Evolutionary conservation across 1,140 invertebrate genomes (phyloP).

Genomic region (Pogonognathellus flavescens): DNA sequence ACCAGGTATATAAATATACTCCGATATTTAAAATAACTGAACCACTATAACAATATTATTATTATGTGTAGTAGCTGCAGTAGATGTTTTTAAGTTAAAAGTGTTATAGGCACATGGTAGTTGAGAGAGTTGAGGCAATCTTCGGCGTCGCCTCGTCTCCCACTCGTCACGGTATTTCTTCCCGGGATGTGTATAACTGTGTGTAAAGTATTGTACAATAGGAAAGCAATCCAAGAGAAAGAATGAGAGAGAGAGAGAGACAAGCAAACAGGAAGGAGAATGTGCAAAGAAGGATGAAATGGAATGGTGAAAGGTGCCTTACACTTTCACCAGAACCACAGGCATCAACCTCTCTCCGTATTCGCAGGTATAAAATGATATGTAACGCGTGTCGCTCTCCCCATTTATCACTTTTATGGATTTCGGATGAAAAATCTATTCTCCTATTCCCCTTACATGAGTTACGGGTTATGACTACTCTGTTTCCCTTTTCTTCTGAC

Average conservation of each 20-base stretch:
- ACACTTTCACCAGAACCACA: slow-evolving; percentile 47
- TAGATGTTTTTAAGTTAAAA: too few relatives aligned
- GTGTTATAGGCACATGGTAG: too few relatives aligned
- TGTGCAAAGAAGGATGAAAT: slow-evolving; percentile 52
- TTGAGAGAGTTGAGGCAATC: background rate
- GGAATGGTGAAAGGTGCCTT: slow-evolving; percentile 50
- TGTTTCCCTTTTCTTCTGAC: slow-evolving; percentile 49
- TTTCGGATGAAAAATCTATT: slow-evolving; percentile 66
- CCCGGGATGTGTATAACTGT: background rate
- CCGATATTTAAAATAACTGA: too few relatives aligned
- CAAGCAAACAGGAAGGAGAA: slow-evolving; percentile 24
- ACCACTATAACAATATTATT: too few relatives aligned
- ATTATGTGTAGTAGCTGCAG: too few relatives aligned
- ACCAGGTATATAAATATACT: too few relatives aligned
- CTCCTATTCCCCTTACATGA: slow-evolving; percentile 52
- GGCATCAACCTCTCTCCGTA: slow-evolving; percentile 32
- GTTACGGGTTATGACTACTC: slow-evolving; percentile 57
- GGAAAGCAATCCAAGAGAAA: slow-evolving; percentile 36
- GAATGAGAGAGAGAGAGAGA: slow-evolving; percentile 14
- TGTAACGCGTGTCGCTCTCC: slow-evolving; percentile 56
- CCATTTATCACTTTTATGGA: slow-evolving; percentile 66
- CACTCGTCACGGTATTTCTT: background rate
- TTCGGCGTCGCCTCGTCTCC: background rate
- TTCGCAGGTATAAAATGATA: slow-evolving; percentile 59
- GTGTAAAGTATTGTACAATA: slow-evolving; percentile 18